Conservation (phyloP, 2,797 vertebrate species). For the Cirrhinus mrigala region DNA sequence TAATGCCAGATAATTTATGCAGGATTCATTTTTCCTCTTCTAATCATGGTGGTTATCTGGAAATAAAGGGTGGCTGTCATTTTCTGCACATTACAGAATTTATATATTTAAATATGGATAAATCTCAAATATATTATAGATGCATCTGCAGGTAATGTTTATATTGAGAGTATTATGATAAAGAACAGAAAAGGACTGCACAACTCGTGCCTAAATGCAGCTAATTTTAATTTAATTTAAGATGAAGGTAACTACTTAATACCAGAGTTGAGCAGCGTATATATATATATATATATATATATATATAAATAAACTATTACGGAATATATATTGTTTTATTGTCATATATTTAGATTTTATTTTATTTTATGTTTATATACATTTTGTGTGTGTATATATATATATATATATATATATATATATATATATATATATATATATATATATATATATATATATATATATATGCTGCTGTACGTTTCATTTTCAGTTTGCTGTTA, state of each 20-base stretch:
- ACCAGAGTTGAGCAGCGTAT: neutral
- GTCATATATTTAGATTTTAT: neutral
- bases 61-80: neutral
- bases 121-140: neutral
- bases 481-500: no score
- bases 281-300: neutral
- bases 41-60: slow-evolving; percentile 40
- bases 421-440: neutral
- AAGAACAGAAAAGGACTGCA: neutral
- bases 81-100: neutral
- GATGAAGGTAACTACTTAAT: neutral
- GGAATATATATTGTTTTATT: neutral
- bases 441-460: neutral
- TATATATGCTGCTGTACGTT: neutral
- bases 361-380: neutral
- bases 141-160: neutral
- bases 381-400: no score
- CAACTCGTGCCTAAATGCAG: neutral
- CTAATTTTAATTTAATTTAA: slow-evolving; percentile 6
- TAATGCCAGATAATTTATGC: slow-evolving; percentile 53
- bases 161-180: neutral
- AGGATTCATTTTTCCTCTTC: slow-evolving; percentile 36
- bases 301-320: no score
- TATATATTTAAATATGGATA: slow-evolving; percentile 19
- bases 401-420: neutral